A percentile compares a stretch with the other conserved stretches of the same genome.
Conservation (phyloP, 2,888 invertebrate genomes). For the Coleophora deauratella region DNA sequence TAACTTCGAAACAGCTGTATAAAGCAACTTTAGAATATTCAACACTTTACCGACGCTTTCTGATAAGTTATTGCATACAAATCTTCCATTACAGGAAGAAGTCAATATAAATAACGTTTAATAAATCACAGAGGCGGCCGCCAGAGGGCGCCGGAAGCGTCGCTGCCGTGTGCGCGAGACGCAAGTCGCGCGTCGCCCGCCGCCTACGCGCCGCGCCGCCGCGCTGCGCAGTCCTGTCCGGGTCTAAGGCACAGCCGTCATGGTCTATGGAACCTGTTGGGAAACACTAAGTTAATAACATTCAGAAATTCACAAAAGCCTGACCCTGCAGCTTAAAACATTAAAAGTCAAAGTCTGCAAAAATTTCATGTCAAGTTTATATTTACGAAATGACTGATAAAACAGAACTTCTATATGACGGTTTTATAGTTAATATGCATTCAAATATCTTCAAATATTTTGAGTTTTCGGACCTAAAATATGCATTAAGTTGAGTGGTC, state of each 20-base stretch:
- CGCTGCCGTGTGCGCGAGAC: constrained; percentile 11
- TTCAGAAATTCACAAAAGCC: too few species aligned
- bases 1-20: constrained; percentile 40
- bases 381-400: too few species aligned
- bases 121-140: constrained; percentile 40
- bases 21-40: constrained; percentile 60
- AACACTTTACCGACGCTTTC: constrained; percentile 59
- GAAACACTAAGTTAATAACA: neutral
- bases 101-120: constrained; percentile 44
- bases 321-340: too few species aligned
- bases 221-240: constrained; percentile 25
- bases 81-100: constrained; percentile 44
- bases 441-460: too few species aligned
- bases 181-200: constrained; percentile 11
- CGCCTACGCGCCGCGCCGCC: constrained; percentile 22
- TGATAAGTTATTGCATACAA: constrained; percentile 45
- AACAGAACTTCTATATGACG: too few species aligned
- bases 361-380: too few species aligned
- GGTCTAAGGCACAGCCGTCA: constrained; percentile 63
- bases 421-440: too few species aligned
- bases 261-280: constrained; percentile 68
- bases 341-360: too few species aligned
- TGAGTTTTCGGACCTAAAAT: too few species aligned
- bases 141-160: constrained; percentile 13
- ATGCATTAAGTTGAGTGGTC: too few species aligned